Percentiles rank a stretch among this genome's conserved stretches.
Conservation (phyloP, 2,888 invertebrate species). For the Nemotelus nigrinus region DNA sequence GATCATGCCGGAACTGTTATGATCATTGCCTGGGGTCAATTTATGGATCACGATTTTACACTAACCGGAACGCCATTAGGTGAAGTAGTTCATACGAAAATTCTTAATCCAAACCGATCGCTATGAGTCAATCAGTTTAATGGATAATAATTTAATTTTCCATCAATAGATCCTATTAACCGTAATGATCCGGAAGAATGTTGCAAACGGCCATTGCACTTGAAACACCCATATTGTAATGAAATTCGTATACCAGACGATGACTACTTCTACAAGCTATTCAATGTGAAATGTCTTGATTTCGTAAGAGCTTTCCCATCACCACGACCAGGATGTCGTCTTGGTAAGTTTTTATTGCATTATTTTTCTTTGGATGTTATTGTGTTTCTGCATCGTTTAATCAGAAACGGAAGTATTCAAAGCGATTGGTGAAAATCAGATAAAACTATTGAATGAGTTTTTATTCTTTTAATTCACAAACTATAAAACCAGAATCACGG, state of each 20-base stretch:
- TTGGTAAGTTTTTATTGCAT: slow-evolving; percentile 69
- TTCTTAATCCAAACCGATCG: not conserved
- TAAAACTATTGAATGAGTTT: too few species aligned
- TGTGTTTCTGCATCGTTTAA: too few species aligned
- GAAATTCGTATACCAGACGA: slow-evolving; percentile 89
- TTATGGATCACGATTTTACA: slow-evolving; percentile 94
- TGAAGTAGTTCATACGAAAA: slow-evolving; percentile 60
- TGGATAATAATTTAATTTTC: not conserved
- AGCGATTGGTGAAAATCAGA: too few species aligned
- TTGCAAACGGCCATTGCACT: slow-evolving; percentile 81
- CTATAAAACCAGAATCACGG: too few species aligned
- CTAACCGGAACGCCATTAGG: slow-evolving; percentile 88
- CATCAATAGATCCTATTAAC: slow-evolving; percentile 76
- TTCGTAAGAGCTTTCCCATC: slow-evolving; percentile 91
- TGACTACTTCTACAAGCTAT: slow-evolving; percentile 89
- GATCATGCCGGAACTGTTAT: slow-evolving; percentile 94
- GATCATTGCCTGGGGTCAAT: slow-evolving; percentile 94
- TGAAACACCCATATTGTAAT: slow-evolving; percentile 90
- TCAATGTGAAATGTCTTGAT: slow-evolving; percentile 86
- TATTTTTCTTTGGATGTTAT: not conserved
- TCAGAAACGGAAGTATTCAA: too few species aligned
- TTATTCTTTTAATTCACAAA: too few species aligned
- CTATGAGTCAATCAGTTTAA: slow-evolving; percentile 10
- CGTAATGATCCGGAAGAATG: slow-evolving; percentile 93
- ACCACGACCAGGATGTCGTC: slow-evolving; percentile 85